Base-by-base conservation (phyloP, 2,888 invertebrate species). In the Meandrusa payeni region DNA sequence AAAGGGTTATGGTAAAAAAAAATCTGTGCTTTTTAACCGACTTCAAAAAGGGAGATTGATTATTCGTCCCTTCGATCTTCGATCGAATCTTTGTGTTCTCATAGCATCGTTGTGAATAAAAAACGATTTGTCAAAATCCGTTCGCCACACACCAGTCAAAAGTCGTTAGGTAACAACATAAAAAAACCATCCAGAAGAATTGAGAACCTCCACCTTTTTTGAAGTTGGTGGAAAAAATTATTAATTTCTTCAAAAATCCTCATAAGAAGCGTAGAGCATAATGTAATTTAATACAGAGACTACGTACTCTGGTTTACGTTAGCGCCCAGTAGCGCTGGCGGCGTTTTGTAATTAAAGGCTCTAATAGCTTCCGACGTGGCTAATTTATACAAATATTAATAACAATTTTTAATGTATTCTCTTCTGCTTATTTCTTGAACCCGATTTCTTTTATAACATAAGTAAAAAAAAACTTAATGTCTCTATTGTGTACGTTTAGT, bases 281-380 rank as follows among this genome's bases (percentile, higher is more conserved):
- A 6, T n/a, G 10, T 31, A 17, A 31, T 31, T 31, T 31, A 31
- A 31, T 31, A 31, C 15, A 31, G 31, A 17, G 17, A 6, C 17
- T 10, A 17, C 31, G 5, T 13, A n/a, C 28, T 28, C 2, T 10
- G 27, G n/a, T 2, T 9, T 17, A 9, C 29, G 29, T 9, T 29
- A 15, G 15, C 10, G 17, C 17, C 31, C 17, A 15, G 31, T 17
- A 31, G 31, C 17, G 17, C 9, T 31, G 15, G 31, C 19, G 31
- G 31, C 31, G 31, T 31, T 31, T 31, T 31, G n/a, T 31, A 31
- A 31, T 31, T 31, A 31, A 31, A 17, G 17, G 17, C 31, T 17
- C 10, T 31, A 31, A 31, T 31, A 31, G 17, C 31, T 31, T 19
- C 31, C 31, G 31, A 17, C 31, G 17, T 17, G 31, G 17, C 31